A percentile compares a stretch with the other conserved stretches of the same genome.
phyloP scores from a whole-genome alignment of 2,113 vertebrate species.

The Oncorhynchus keta region DNA sequence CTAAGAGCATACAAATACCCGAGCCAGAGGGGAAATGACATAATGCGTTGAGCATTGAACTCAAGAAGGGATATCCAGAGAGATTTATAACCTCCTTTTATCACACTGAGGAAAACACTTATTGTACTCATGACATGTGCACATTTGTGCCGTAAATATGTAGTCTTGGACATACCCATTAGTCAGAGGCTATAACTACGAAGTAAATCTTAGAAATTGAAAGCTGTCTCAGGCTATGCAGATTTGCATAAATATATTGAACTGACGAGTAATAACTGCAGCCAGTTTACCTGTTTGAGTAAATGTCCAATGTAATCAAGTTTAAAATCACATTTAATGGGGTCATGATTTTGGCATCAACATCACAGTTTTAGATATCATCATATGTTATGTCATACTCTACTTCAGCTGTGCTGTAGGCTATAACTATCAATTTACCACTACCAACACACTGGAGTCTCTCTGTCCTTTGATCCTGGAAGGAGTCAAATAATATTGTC shows the following conservation, averaged over 20 bases:
- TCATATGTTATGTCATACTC: neutral
- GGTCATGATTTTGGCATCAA: constrained; percentile 34
- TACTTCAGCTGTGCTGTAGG: neutral
- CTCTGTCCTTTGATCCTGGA: constrained; percentile 16
- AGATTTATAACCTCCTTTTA: neutral
- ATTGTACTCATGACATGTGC: neutral
- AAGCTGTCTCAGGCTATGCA: constrained; percentile 62
- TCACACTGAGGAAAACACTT: neutral
- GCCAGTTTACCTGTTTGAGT: constrained; percentile 10
- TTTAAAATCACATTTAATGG: constrained; percentile 55
- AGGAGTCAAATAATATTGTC: constrained; percentile 47
- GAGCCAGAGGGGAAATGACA: constrained; percentile 69
- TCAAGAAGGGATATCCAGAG: neutral
- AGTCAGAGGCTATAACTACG: neutral
- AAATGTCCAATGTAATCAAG: constrained; percentile 35
- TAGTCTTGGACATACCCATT: neutral
- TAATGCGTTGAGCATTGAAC: constrained; percentile 45
- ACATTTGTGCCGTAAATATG: neutral
- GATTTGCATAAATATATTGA: constrained; percentile 57
- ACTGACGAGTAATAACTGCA: constrained; percentile 60
- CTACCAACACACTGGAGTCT: neutral
- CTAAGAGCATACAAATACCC: constrained; percentile 64
- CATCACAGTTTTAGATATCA: constrained; percentile 42
- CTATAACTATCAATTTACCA: neutral
- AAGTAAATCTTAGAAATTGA: neutral